These are phyloP conservation scores for Fratercula arctica DNA, from an alignment of 2,797 vertebrate genomes.

Conservation along the genomic window DNA sequence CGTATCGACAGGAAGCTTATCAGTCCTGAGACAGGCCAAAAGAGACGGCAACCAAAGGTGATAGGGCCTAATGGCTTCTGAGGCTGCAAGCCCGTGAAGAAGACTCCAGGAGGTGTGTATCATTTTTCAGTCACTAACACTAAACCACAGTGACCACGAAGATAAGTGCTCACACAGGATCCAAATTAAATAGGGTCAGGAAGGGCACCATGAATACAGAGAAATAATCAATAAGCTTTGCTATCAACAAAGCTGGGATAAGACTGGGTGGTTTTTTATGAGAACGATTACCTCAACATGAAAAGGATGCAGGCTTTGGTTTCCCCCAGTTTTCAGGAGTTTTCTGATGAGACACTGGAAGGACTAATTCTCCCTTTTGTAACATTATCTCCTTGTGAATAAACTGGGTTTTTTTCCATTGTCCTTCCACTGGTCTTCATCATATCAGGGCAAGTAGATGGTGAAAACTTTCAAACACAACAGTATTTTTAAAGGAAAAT, in stretches of 20 bases:
- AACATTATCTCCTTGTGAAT: not conserved
- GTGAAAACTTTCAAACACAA: not conserved
- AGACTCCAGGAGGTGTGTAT: not conserved
- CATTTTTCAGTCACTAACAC: conserved; percentile 31
- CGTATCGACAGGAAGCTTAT: not conserved
- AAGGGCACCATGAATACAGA: conserved; percentile 12
- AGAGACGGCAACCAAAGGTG: not conserved
- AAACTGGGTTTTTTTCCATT: not conserved
- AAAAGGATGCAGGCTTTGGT: not conserved
- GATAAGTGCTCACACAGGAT: conserved; percentile 19
- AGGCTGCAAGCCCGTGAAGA: not conserved
- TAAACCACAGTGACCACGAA: conserved; percentile 32
- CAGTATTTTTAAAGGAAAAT: not conserved
- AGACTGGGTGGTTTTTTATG: not conserved
- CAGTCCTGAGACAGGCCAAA: not conserved
- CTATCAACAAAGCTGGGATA: not conserved
- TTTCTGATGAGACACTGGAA: not conserved
- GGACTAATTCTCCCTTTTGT: not conserved
- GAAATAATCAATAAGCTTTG: conserved; percentile 37
- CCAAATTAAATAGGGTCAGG: conserved; percentile 54
- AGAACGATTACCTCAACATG: not conserved
- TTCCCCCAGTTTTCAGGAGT: not conserved
- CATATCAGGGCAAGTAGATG: not conserved
- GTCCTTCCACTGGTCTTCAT: not conserved
- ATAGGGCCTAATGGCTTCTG: not conserved